These are phyloP conservation scores for Drosophila littoralis DNA, from an alignment of 1,140 invertebrate genomes.

Conservation along the genomic window DNA sequence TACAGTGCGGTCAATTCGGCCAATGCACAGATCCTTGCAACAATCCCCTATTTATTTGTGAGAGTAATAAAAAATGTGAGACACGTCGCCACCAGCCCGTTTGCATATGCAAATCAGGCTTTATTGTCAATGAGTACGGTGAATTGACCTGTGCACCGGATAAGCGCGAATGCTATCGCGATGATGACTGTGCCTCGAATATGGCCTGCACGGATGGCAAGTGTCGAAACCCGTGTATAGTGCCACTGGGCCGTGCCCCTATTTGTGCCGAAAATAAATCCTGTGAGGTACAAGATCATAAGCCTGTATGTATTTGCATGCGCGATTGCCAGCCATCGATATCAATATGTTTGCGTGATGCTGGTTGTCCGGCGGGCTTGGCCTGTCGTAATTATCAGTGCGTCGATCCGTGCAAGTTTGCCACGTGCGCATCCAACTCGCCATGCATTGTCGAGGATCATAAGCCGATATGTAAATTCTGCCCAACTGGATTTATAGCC, in stretches of 20 bases:
- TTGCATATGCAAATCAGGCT: conserved; percentile 95
- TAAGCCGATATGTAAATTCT: conserved; percentile 96
- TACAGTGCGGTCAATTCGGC: conserved; percentile 89
- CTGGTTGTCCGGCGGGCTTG: conserved; percentile 92
- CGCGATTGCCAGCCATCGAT: conserved; percentile 93
- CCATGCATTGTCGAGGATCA: conserved; percentile 96
- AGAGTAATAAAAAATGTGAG: conserved; percentile 93
- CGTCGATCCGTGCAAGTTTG: conserved; percentile 93
- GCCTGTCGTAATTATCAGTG: conserved; percentile 95
- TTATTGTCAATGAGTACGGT: conserved; percentile 92
- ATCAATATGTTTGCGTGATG: conserved; percentile 94
- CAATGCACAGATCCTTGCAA: conserved; percentile 92
- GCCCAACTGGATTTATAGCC: conserved; percentile 94
- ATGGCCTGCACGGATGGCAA: conserved; percentile 91
- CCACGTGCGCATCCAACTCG: conserved; percentile 91
- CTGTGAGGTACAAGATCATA: conserved; percentile 93
- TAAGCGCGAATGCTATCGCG: conserved; percentile 90
- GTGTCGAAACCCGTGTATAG: conserved; percentile 93
- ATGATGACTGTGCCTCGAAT: conserved; percentile 94
- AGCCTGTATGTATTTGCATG: conserved; percentile 93
- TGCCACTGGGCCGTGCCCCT: conserved; percentile 85
- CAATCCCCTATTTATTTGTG: conserved; percentile 87
- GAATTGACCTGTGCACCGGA: conserved; percentile 93
- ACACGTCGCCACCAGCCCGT: conserved; percentile 92
- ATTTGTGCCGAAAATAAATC: conserved; percentile 91